phyloP scores from a whole-genome alignment of 2,888 invertebrate genomes.

The Cristatella mucedo region DNA sequence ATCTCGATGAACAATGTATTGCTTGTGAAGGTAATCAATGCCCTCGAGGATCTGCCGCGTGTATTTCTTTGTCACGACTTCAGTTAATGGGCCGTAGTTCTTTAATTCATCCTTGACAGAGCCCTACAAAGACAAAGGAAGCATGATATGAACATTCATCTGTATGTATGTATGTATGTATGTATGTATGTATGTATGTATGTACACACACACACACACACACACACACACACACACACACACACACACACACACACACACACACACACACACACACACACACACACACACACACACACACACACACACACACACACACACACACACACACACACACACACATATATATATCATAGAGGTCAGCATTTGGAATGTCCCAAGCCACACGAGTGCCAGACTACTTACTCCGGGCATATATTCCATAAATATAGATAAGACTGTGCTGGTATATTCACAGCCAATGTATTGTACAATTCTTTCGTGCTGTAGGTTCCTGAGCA shows the following conservation, averaged over 20 bases:
- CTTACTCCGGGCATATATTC: constrained; percentile 41
- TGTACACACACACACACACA: no score
- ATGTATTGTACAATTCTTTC: constrained; percentile 40
- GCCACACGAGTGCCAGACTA: no score
- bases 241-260: no score
- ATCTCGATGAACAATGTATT: constrained; percentile 41
- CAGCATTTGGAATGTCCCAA: neutral
- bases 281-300: no score
- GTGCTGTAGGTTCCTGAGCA: constrained; percentile 37
- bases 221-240: no score
- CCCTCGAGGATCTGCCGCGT: constrained; percentile 40
- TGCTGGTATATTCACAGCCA: constrained; percentile 32
- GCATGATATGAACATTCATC: no score
- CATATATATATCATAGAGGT: no score
- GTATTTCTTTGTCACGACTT: constrained; percentile 33
- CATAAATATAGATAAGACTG: constrained; percentile 40
- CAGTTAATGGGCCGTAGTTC: constrained; percentile 37
- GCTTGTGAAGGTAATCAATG: constrained; percentile 38
- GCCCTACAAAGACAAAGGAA: constrained; percentile 29
- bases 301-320: no score
- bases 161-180: no score
- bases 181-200: no score
- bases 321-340: no score
- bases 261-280: no score
- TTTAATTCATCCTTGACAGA: constrained; percentile 39